A percentile compares a stretch with the other conserved stretches of the same genome.
Evolutionary conservation across 2,797 vertebrate species (phyloP).

Genomic region (Cercopithecus diana): DNA sequence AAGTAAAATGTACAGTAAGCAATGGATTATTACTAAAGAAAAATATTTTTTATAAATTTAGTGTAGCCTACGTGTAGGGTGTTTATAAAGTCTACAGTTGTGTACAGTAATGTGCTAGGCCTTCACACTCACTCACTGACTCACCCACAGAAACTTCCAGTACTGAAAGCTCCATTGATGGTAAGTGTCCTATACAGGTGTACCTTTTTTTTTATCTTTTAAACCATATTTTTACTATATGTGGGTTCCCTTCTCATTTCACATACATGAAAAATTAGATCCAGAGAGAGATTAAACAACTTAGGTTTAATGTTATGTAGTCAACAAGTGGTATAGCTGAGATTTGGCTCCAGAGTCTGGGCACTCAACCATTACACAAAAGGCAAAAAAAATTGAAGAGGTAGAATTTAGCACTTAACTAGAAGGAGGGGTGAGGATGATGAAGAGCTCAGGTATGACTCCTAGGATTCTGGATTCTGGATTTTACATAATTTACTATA

Average conservation of each 20-base stretch:
- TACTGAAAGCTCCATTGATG: neutral
- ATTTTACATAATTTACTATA: neutral
- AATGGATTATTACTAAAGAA: neutral
- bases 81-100: neutral
- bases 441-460: neutral
- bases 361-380: neutral
- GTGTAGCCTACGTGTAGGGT: neutral
- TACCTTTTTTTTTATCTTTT: neutral
- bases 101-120: neutral
- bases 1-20: neutral
- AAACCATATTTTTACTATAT: neutral
- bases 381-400: neutral
- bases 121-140: neutral
- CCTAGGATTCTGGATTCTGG: neutral
- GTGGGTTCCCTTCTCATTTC: neutral
- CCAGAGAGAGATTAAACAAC: neutral
- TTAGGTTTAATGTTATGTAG: neutral
- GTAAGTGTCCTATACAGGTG: neutral
- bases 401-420: neutral
- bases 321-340: neutral
- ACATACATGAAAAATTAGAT: too few species aligned
- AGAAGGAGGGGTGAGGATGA: neutral
- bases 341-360: neutral
- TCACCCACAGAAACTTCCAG: neutral
- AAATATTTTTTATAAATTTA: neutral